Evolutionary conservation across 2,888 invertebrate genomes (phyloP).

Genomic region (Campoplex nolae): DNA sequence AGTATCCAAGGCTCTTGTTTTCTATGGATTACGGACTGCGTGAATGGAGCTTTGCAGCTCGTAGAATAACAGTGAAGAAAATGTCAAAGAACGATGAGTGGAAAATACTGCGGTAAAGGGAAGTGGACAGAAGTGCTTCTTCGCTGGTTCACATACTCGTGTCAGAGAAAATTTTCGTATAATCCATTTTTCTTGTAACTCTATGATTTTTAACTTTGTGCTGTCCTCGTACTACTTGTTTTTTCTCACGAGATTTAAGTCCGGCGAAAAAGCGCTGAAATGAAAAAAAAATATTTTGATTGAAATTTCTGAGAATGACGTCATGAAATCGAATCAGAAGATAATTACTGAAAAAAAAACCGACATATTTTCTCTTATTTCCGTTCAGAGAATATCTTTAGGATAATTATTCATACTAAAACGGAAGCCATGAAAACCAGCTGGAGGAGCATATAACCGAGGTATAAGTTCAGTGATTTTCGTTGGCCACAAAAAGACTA

Average conservation of each 20-base stretch:
- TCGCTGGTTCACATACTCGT: background rate
- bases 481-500: background rate
- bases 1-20: slow-evolving; percentile 73
- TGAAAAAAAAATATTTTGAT: too few species aligned
- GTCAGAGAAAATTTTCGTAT: background rate
- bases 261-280: too few species aligned
- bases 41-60: slow-evolving; percentile 62
- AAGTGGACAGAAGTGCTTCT: slow-evolving; percentile 5
- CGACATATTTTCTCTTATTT: background rate
- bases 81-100: slow-evolving; percentile 42
- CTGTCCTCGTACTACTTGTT: too few species aligned
- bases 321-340: too few species aligned
- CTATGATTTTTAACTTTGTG: background rate
- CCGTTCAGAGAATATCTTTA: background rate
- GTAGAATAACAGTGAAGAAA: slow-evolving; percentile 50
- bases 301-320: too few species aligned
- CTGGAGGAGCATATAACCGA: background rate
- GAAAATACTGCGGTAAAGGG: slow-evolving; percentile 35
- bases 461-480: background rate
- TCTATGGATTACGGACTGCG: slow-evolving; percentile 70
- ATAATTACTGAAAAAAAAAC: too few species aligned
- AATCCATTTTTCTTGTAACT: slow-evolving; percentile 2
- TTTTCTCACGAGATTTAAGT: too few species aligned
- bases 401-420: background rate
- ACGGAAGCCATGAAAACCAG: background rate